These are phyloP conservation scores for Peromyscus attwateri DNA, from an alignment of 2,797 vertebrate species.

Conservation along the genomic window DNA sequence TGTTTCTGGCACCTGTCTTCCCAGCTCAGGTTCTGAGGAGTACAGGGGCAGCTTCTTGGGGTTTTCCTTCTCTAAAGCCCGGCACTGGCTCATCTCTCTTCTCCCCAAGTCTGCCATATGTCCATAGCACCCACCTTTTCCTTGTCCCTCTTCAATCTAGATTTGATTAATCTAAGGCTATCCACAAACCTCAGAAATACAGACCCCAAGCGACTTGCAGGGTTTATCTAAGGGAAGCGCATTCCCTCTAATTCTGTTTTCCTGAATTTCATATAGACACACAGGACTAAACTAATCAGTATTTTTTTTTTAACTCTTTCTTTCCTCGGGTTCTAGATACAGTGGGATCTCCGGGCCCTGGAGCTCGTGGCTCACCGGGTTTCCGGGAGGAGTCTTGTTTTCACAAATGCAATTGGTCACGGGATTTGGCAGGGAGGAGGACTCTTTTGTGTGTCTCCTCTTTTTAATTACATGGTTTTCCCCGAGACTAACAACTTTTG, in stretches of 20 bases:
- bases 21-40: not conserved
- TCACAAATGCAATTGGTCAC: constrained; percentile 81
- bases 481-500: constrained; percentile 66
- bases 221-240: not conserved
- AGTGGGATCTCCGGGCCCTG: constrained; percentile 59
- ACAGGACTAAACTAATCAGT: constrained; percentile 82
- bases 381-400: constrained; percentile 70
- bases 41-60: not conserved
- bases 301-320: not conserved
- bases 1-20: rapidly evolving
- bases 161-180: constrained; percentile 57
- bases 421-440: constrained; percentile 68
- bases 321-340: constrained; percentile 67
- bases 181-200: constrained; percentile 8
- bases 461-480: constrained; percentile 72
- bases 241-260: constrained; percentile 60
- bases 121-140: not conserved
- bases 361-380: constrained; percentile 74
- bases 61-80: not conserved
- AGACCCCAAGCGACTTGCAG: not conserved
- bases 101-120: not conserved
- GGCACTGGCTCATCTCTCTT: not conserved
- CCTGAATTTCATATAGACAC: constrained; percentile 68
- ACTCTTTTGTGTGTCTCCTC: constrained; percentile 67
- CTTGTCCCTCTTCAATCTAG: not conserved